Conservation (phyloP, 35 echinoderm and acorn worm species). For the Ophiothrix spiculata region DNA sequence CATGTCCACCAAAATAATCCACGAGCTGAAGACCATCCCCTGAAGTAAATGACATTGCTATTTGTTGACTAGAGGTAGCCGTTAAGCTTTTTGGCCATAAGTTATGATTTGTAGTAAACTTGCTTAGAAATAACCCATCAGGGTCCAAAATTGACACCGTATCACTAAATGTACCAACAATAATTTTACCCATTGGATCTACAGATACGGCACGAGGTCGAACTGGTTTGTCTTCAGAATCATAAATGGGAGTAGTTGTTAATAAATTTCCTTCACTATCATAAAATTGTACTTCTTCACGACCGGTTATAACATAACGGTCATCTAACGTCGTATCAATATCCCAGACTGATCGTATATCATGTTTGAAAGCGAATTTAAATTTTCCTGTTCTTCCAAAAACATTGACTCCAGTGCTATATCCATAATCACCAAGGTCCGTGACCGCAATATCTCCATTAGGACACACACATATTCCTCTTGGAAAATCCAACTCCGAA, state of each 20-base stretch:
- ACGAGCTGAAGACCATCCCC: background rate
- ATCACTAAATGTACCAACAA: constrained; percentile 3
- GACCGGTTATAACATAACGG: background rate
- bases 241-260: constrained; percentile 1
- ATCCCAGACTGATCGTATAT: constrained; percentile 8
- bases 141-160: background rate
- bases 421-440: background rate
- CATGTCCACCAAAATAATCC: background rate
- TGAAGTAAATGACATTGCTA: constrained; percentile 5
- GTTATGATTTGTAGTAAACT: constrained; percentile 2
- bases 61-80: constrained; percentile 14
- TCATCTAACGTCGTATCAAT: constrained; percentile 4
- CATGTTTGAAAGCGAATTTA: background rate
- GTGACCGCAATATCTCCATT: constrained; percentile 6
- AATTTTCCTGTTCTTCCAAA: background rate
- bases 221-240: background rate
- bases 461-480: constrained; percentile 7
- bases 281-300: constrained; percentile 4
- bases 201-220: background rate
- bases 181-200: background rate
- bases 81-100: constrained; percentile 4
- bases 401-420: background rate
- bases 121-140: constrained; percentile 1
- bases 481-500: background rate
- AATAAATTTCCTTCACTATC: constrained; percentile 8